phyloP scores from a whole-genome alignment of 1,140 invertebrate species.

The Caenorhabditis latens region DNA sequence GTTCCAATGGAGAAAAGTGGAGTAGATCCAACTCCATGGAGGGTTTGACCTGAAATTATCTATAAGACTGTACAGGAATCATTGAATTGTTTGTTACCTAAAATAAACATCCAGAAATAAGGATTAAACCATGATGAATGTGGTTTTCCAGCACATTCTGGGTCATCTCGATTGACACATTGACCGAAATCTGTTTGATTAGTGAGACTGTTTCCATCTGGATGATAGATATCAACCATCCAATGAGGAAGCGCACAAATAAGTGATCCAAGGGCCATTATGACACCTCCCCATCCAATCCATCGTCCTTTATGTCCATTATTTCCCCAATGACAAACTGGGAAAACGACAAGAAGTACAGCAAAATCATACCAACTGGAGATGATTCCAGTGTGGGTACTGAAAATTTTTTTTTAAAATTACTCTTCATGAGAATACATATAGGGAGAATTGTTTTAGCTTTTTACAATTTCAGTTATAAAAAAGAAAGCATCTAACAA shows the following conservation, averaged over 20 bases:
- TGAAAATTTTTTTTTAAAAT: too few species aligned
- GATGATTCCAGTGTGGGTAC: slow-evolving; percentile 78
- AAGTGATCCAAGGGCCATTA: slow-evolving; percentile 76
- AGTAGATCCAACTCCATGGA: slow-evolving; percentile 75
- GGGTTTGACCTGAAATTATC: slow-evolving; percentile 70
- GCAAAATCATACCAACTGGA: slow-evolving; percentile 78
- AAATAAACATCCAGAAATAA: slow-evolving; percentile 75
- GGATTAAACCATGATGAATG: slow-evolving; percentile 71
- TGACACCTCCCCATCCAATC: slow-evolving; percentile 74
- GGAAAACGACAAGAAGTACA: slow-evolving; percentile 76
- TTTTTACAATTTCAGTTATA: too few species aligned
- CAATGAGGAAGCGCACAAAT: slow-evolving; percentile 77
- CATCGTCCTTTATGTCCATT: slow-evolving; percentile 76
- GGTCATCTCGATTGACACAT: slow-evolving; percentile 66
- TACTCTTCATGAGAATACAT: too few species aligned
- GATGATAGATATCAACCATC: slow-evolving; percentile 70
- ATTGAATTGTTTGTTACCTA: not conserved
- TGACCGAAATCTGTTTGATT: slow-evolving; percentile 74
- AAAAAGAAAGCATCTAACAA: too few species aligned
- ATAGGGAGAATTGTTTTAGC: too few species aligned
- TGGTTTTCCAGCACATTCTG: slow-evolving; percentile 64
- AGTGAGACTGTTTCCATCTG: slow-evolving; percentile 17
- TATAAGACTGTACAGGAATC: not conserved
- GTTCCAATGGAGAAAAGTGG: slow-evolving; percentile 77
- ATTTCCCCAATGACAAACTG: slow-evolving; percentile 78